Base-by-base conservation (phyloP, 2,797 vertebrate genomes). In the Ctenosaura bakeri region DNA sequence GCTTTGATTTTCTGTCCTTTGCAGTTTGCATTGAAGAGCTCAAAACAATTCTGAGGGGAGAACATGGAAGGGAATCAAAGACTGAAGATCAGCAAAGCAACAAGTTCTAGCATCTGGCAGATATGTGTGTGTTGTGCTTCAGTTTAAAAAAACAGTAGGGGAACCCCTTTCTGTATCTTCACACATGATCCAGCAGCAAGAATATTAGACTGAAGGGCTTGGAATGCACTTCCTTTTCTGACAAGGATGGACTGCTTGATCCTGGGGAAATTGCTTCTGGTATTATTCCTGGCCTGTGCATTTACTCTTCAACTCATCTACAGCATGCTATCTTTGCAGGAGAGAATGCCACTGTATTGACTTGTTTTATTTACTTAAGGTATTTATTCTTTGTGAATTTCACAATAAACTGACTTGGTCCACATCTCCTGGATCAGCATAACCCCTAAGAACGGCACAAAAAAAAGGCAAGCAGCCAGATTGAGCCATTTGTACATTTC, bases 1-100 rank as follows among this genome's bases (percentile, higher is more conserved):
- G 98, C 99, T 94, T 99, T 99, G 92, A 99, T 99, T 94, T 98
- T 99, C 97, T 99, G 98, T 29, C 99, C 99, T 83, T 97, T 98
- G 94, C 98, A 98, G 96, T 98, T 97, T 84, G 98, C 98, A 96
- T 98, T 98, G 97, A 98, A 99, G 92, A 99, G 97, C 94, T 99
- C 99, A 96, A 99, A 97, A 93, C 99, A 99, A 94, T 98, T 99
- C 98, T 99, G 95, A 85, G 71, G 82, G 66, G 90, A 91, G 92
- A 52, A 38, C 74, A 89, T 73, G 8, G 66, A 94, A 92, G 84
- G 74, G 59, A 42, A 89, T 13, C 54, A 83, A 20, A 59, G 83
- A 29, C 1, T 2, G 62, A 84, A 42, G 85, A 1, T 26, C 56
- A 64, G n/a, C 81, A 88, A 66, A 66, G 14, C 1, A 62, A 29